Percentiles rank a stretch among this genome's conserved stretches.
Conservation (phyloP, 2,888 invertebrate species). For the Athrips mouffetella region DNA sequence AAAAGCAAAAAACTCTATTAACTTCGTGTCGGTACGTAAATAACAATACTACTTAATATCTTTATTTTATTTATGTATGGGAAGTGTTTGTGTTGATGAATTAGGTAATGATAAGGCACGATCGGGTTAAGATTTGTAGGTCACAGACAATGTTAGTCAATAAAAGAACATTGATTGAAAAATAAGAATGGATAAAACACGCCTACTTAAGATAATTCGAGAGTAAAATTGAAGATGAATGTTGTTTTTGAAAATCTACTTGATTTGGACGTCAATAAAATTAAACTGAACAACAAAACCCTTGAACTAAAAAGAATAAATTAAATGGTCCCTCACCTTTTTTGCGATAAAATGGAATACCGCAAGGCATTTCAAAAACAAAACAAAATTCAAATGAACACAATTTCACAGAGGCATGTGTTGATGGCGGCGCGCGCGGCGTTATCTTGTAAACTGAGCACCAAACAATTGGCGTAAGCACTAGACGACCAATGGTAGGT, state of each 20-base stretch:
- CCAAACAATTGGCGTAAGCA: slow-evolving; percentile 52
- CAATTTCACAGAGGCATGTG: slow-evolving; percentile 48
- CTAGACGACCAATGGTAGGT: slow-evolving; percentile 43
- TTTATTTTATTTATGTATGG: neutral
- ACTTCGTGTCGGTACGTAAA: neutral
- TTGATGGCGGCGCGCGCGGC: slow-evolving; percentile 53
- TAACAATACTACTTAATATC: neutral
- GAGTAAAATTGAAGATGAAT: neutral
- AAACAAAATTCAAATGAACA: slow-evolving; percentile 27
- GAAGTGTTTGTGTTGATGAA: neutral
- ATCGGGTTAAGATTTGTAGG: neutral
- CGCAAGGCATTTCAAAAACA: slow-evolving; percentile 46
- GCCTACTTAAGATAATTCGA: neutral
- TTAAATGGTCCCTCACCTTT: slow-evolving; percentile 39
- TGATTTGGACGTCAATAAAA: too few species aligned
- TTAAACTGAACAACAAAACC: neutral
- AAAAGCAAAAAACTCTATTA: slow-evolving; percentile 14
- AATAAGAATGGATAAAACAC: neutral
- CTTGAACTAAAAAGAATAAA: slow-evolving; percentile 2
- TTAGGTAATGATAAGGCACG: too few species aligned
- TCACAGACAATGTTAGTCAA: too few species aligned
- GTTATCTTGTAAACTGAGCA: slow-evolving; percentile 64
- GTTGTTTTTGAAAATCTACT: too few species aligned
- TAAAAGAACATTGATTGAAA: neutral
- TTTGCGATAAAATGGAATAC: slow-evolving; percentile 49